These are phyloP conservation scores for Drosophila mauritiana DNA, from an alignment of 1,140 invertebrate genomes.

Conservation along the genomic window DNA sequence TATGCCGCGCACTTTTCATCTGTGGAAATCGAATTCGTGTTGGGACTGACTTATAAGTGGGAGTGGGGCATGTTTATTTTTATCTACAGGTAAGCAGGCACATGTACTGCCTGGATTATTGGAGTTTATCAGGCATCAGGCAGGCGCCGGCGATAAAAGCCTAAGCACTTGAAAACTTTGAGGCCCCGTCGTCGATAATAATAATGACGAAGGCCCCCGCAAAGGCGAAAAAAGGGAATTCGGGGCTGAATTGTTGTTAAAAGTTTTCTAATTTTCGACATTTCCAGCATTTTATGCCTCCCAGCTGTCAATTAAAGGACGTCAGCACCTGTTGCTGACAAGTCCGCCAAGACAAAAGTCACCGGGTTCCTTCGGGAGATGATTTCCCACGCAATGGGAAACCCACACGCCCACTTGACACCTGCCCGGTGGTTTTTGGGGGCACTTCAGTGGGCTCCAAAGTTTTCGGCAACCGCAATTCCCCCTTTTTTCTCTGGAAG, in stretches of 20 bases:
- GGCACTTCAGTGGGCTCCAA: conserved; percentile 5
- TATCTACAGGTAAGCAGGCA: conserved; percentile 76
- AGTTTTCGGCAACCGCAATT: conserved; percentile 13
- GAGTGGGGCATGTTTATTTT: conserved; percentile 53
- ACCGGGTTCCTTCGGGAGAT: conserved; percentile 1
- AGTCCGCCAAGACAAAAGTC: conserved; percentile 36
- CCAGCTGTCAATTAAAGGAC: conserved; percentile 80
- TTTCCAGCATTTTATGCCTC: conserved; percentile 79
- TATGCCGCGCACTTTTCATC: conserved; percentile 55
- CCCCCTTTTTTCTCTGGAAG: conserved; percentile 8
- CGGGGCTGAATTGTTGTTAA: conserved; percentile 70
- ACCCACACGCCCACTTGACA: conserved; percentile 62
- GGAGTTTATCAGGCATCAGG: conserved; percentile 77
- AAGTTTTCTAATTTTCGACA: conserved; percentile 83
- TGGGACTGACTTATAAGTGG: conserved; percentile 65
- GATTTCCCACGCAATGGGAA: background rate
- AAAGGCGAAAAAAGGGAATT: background rate
- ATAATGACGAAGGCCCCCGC: conserved; percentile 57
- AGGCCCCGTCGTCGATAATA: conserved; percentile 52
- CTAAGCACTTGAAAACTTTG: conserved; percentile 75
- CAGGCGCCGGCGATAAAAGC: conserved; percentile 69
- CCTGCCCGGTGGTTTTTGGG: conserved; percentile 42
- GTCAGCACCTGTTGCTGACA: conserved; percentile 79
- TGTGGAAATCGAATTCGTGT: conserved; percentile 75
- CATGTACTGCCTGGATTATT: conserved; percentile 69